Base-by-base conservation (phyloP, 1,140 invertebrate species). In the Pachypeltis micranthus region DNA sequence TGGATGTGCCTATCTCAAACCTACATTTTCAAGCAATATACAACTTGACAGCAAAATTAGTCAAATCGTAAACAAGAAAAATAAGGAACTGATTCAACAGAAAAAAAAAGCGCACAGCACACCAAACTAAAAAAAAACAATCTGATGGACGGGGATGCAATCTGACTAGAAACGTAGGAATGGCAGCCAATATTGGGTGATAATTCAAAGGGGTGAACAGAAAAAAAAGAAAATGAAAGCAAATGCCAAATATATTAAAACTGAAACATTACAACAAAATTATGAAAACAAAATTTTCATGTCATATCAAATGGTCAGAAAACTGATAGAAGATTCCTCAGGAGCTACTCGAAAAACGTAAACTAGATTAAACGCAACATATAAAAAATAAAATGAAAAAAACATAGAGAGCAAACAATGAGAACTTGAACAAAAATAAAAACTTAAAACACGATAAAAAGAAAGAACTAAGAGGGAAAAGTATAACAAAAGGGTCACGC, bases 321-420 rank as follows among this genome's bases (percentile, higher is more conserved):
- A 58, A 19, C 1, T 19, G 10, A 58, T 58, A 26, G 24, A 23
- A 54, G 47, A 58, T 19, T 58, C 21, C 2, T 58, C 1, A 26
- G 21, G 56, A 29, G 56, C 23, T 19, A 58, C 19, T 25, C 56
- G 19, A 2, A 27, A 58, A 58, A 57, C 54, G 34, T 58, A 44
- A 58, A 44, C 54, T 58, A 63, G 39, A 54, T 23, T 47, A 3
- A 63, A 61, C 2, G 55, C 54, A 63, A 63, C 47, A 59, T 28
- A 29, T 51, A 39, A 59, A 60, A 60, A 39, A 23, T 28, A 27
- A 1, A 58, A 58, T 26, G 14, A n/a, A 54, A 55, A 21, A 28
- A 19, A 25, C 12, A 51, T 27, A 47, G 29, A n/a, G 44, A 34
- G 27, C 23, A 23, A 28, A 62, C 1, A 62, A 47, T n/a, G 25